Base-by-base conservation (phyloP, 2,113 vertebrate genomes). In the Saguinus imperator region DNA sequence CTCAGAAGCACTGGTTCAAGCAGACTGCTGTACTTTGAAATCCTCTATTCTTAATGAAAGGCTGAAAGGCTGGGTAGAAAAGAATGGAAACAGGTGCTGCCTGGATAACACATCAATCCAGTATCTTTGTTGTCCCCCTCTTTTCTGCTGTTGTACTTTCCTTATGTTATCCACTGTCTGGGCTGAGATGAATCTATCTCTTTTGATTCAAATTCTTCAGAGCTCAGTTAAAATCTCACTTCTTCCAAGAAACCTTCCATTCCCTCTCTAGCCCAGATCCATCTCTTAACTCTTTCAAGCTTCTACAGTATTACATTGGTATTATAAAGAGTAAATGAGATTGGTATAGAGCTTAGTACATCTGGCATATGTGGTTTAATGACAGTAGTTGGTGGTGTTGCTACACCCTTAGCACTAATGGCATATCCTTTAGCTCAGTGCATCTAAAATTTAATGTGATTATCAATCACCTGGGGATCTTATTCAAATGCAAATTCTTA, bases 401-500 rank as follows among this genome's bases (percentile, higher is more conserved):
- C 40, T 8, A 52, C 52, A 75, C 29, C 50, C 70, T 80, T 75
- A 88, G 48, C 58, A 82, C 64, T 77, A 90, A 87, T 58, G 23
- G 90, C 6, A 57, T 68, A 72, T 6, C 10, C 21, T 77, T 96
- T 68, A 83, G 23, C 61, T 88, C 77, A 82, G 35, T 55, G 40
- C 75, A 35, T 80, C 70, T 94, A 87, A 92, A 50, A 91, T 89
- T 84, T 86, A 92, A 94, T 70, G 17, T 80, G 64, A 88, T 55
- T 32, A 72, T 91, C 23, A 94, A 32, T 95, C 45, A 94, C 40
- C 9, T 70, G 5, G 45, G 58, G 52, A 45, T 84, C 50, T 84
- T 90, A 50, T 58, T 95, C 57, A 92, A 96, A 85, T 75, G 43
- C 18, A 97, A 95, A 92, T 73, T 94, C 32, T 95, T 86, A 64